Percentiles rank a stretch among this genome's conserved stretches.
Evolutionary conservation across 2,797 vertebrate genomes (phyloP).

Genomic region (Gobio occitaniae): DNA sequence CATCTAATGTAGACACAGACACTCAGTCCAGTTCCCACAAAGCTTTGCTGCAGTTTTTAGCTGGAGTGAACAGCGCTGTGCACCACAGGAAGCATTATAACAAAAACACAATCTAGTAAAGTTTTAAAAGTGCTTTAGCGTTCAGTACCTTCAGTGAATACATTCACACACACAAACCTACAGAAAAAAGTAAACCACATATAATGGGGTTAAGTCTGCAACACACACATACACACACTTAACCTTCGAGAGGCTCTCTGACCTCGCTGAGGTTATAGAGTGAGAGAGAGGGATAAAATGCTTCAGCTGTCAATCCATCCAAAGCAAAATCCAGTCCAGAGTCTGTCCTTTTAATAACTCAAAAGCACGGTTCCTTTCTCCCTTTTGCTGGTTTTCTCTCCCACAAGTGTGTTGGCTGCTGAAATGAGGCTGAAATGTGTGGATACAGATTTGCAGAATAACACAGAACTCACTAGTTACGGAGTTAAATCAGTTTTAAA

Average conservation of each 20-base stretch:
- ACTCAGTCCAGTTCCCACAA: slow-evolving; percentile 25
- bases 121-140: slow-evolving; percentile 80
- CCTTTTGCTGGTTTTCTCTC: slow-evolving; percentile 25
- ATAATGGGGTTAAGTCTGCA: background rate
- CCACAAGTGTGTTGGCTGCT: slow-evolving; percentile 3
- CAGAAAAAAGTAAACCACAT: slow-evolving; percentile 29
- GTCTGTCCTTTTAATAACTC: background rate
- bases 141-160: slow-evolving; percentile 74
- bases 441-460: slow-evolving; percentile 28
- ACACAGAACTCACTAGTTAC: slow-evolving; percentile 60
- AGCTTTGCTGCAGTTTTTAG: slow-evolving; percentile 40
- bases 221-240: slow-evolving; percentile 2
- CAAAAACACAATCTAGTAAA: slow-evolving; percentile 35
- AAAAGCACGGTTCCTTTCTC: background rate
- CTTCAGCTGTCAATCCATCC: slow-evolving; percentile 9
- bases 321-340: background rate
- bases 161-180: slow-evolving; percentile 66
- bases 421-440: slow-evolving; percentile 24
- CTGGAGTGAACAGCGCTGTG: slow-evolving; percentile 33
- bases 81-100: slow-evolving; percentile 25
- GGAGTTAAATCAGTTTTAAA: slow-evolving; percentile 63
- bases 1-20: slow-evolving; percentile 33
- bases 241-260: slow-evolving; percentile 4
- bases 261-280: slow-evolving; percentile 25
- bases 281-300: slow-evolving; percentile 5